Conservation (phyloP, 2,113 vertebrate genomes). For the Procavia capensis region DNA sequence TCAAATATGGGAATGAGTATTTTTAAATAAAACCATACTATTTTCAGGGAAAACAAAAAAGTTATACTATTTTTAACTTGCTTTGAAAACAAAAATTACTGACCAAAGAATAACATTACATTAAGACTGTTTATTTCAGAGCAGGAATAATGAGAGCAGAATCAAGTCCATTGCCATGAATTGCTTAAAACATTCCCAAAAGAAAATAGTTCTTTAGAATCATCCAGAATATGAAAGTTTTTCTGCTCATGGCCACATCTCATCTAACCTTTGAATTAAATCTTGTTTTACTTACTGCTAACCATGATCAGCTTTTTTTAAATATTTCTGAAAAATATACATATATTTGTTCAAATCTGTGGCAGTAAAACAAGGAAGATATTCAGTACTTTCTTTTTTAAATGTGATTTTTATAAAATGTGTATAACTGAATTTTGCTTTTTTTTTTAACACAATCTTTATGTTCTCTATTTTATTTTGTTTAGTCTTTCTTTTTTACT, state of each 20-base stretch:
- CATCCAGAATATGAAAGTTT: not conserved
- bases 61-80: constrained; percentile 1
- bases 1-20: constrained; percentile 26
- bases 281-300: constrained; percentile 11
- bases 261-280: not conserved
- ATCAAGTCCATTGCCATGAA: not conserved
- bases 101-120: constrained; percentile 7
- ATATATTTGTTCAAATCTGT: constrained; percentile 12
- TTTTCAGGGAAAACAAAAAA: not conserved
- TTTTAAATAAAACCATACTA: constrained; percentile 26
- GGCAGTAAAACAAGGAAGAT: not conserved
- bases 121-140: constrained; percentile 30
- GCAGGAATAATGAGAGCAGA: not conserved
- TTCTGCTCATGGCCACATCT: not conserved
- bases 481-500: not conserved
- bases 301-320: not conserved
- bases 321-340: not conserved
- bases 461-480: not conserved
- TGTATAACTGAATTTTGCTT: not conserved
- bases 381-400: not conserved
- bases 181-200: not conserved
- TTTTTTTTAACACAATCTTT: constrained; percentile 45
- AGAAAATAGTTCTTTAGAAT: constrained; percentile 28
- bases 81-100: constrained; percentile 58
- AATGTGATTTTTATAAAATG: constrained; percentile 19